Evolutionary conservation across 1,140 invertebrate genomes (phyloP).

Genomic region (Drosophila nigrodunni): DNA sequence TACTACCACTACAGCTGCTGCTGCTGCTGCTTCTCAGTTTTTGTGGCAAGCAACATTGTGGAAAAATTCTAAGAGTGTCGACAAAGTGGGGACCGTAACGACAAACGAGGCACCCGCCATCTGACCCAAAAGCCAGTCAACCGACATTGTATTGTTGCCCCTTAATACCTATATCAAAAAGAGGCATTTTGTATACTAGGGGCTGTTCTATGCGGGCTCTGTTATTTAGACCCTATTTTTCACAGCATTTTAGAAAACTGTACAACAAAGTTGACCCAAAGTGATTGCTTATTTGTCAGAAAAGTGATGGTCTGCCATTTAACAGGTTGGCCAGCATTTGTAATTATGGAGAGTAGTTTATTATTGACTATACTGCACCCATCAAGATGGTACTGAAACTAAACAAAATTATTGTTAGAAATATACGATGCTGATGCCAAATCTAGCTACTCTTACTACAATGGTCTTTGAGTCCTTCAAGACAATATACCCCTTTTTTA

Average conservation of each 20-base stretch:
- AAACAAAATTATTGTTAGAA: no score
- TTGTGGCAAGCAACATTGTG: conserved; percentile 41
- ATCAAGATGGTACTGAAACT: no score
- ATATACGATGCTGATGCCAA: no score
- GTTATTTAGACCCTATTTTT: conserved; percentile 23
- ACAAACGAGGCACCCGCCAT: conserved; percentile 1
- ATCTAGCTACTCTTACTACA: no score
- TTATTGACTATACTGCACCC: no score
- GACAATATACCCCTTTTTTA: neutral
- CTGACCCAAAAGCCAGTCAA: conserved; percentile 14
- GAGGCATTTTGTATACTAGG: conserved; percentile 34
- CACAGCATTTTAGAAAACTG: neutral
- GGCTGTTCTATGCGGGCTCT: conserved; percentile 4
- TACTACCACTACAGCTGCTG: conserved; percentile 44
- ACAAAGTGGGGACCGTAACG: conserved; percentile 58
- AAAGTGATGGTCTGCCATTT: conserved; percentile 32
- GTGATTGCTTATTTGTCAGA: conserved; percentile 24
- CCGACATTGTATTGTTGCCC: conserved; percentile 23
- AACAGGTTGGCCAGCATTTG: conserved; percentile 6
- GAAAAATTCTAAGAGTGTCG: conserved; percentile 67
- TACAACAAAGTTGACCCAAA: neutral
- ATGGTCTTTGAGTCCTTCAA: no score
- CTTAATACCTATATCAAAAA: conserved; percentile 64
- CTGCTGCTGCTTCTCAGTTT: conserved; percentile 54
- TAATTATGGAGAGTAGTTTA: conserved; percentile 13